These are phyloP conservation scores for Nebria ingens DNA, from an alignment of 1,140 invertebrate genomes.

Conservation along the genomic window DNA sequence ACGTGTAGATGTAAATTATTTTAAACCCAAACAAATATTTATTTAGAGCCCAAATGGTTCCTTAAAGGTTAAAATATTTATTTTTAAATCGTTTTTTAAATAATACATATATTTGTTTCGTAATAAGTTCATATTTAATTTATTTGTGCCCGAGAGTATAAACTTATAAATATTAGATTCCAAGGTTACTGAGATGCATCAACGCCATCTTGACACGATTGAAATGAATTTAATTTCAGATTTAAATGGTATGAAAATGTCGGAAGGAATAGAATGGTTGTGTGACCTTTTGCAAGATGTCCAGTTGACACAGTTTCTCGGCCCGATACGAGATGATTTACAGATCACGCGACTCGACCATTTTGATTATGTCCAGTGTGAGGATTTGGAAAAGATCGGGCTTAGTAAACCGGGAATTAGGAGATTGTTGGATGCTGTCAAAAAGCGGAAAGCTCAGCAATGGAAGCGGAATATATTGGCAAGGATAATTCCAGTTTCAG, in stretches of 20 bases:
- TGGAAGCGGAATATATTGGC: constrained; percentile 77
- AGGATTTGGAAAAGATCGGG: constrained; percentile 91
- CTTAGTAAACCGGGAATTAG: constrained; percentile 81
- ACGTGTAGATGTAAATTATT: no score
- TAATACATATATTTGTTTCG: no score
- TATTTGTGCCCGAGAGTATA: no score
- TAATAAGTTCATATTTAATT: no score
- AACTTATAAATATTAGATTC: no score
- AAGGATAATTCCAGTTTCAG: constrained; percentile 61
- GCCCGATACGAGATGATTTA: constrained; percentile 81
- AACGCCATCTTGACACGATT: no score
- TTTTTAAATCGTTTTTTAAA: no score
- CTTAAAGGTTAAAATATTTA: no score
- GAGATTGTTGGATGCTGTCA: constrained; percentile 81
- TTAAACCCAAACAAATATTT: no score
- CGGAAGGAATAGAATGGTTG: constrained; percentile 67
- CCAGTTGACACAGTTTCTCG: constrained; percentile 86
- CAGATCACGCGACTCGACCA: constrained; percentile 79
- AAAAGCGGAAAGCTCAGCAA: constrained; percentile 71
- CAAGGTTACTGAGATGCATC: no score
- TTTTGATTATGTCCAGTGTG: constrained; percentile 89
- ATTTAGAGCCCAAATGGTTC: no score
- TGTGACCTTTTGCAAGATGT: constrained; percentile 78
- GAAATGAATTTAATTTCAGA: no score
- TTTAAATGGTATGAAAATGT: constrained; percentile 20